Percentiles rank a stretch among this genome's conserved stretches.
Conservation (phyloP, 1,140 invertebrate species). For the Camponotus floridanus region DNA sequence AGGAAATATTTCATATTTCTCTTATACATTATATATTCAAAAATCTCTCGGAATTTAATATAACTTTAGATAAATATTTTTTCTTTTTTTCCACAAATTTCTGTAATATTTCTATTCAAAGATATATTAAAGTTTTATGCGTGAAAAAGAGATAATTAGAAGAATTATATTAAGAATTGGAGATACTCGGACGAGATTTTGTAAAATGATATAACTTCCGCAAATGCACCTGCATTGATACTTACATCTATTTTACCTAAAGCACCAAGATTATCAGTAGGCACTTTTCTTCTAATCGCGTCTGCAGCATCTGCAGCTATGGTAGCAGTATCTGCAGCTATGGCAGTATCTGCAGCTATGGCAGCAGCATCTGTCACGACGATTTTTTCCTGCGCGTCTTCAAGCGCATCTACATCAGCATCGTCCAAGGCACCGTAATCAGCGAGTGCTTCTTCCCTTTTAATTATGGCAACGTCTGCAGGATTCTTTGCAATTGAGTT, state of each 20-base stretch:
- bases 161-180: too few relatives aligned
- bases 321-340: not conserved
- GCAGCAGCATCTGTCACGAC: too few relatives aligned
- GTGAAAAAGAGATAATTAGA: too few relatives aligned
- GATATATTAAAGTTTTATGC: not conserved
- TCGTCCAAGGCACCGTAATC: too few relatives aligned
- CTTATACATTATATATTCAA: slow-evolving; percentile 10
- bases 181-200: too few relatives aligned
- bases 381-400: too few relatives aligned
- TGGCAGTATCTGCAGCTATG: not conserved
- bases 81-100: not conserved
- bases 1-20: slow-evolving; percentile 36
- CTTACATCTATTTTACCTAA: not conserved
- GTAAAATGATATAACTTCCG: too few relatives aligned
- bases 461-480: not conserved
- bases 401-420: too few relatives aligned
- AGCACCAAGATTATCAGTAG: too few relatives aligned
- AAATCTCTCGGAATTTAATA: slow-evolving; percentile 1
- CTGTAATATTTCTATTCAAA: not conserved
- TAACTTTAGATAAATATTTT: not conserved
- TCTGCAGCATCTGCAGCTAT: not conserved
- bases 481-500: not conserved
- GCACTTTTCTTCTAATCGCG: not conserved
- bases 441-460: not conserved
- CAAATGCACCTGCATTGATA: not conserved